Percentiles rank a stretch among this genome's conserved stretches.
Conservation (phyloP, 2,113 vertebrate genomes). For the Aplodontia rufa region DNA sequence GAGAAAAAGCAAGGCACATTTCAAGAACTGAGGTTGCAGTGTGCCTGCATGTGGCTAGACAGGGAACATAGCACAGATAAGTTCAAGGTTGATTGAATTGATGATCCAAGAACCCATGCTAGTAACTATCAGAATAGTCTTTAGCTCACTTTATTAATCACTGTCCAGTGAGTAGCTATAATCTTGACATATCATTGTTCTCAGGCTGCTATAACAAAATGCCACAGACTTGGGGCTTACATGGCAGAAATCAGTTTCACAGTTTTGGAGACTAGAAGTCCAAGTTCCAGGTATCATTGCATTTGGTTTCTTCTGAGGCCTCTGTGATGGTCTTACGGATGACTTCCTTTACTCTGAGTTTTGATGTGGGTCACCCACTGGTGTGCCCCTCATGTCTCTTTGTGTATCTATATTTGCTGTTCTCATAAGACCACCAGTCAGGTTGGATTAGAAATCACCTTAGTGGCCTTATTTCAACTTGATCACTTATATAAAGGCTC, state of each 20-base stretch:
- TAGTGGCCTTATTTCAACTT: not conserved
- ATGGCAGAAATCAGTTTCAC: not conserved
- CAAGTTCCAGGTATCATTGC: not conserved
- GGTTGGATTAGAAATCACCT: not conserved
- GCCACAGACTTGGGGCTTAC: not conserved
- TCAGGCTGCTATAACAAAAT: not conserved
- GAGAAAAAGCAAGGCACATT: not conserved
- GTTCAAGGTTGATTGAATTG: not conserved
- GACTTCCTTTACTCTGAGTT: not conserved
- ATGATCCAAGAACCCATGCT: not conserved
- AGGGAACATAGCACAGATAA: not conserved
- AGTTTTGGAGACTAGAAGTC: not conserved
- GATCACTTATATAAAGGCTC: not conserved
- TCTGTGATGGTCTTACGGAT: not conserved
- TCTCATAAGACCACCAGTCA: not conserved
- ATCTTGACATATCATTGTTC: not conserved
- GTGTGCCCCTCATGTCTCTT: not conserved
- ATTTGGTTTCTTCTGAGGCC: too few relatives aligned
- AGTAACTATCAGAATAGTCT: not conserved
- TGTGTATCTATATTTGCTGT: not conserved
- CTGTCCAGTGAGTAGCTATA: not conserved
- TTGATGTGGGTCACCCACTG: not conserved
- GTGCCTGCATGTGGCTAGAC: not conserved
- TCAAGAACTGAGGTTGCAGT: not conserved
- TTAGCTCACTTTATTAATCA: not conserved